A percentile compares a stretch with the other conserved stretches of the same genome.
Evolutionary conservation across 2,888 invertebrate genomes (phyloP).

Genomic region (Schizotus pectinicornis): DNA sequence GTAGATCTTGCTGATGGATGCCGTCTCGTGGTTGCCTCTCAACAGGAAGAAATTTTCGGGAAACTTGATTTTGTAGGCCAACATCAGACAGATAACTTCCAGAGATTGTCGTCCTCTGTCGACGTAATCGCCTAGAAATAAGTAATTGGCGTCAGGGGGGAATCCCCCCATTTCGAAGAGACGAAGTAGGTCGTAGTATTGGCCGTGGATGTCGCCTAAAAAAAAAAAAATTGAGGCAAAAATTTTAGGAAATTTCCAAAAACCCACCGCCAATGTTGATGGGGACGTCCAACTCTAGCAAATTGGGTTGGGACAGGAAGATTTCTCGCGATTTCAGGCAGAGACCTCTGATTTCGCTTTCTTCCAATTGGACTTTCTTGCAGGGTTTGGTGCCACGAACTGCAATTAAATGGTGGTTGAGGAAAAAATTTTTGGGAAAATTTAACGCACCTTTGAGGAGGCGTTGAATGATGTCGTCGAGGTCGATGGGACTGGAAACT

Average conservation of each 20-base stretch:
- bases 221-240: slow-evolving; percentile 40
- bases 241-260: too few relatives aligned
- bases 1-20: slow-evolving; percentile 97
- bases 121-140: slow-evolving; percentile 98
- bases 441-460: too few relatives aligned
- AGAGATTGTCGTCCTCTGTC: slow-evolving; percentile 98
- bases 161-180: slow-evolving; percentile 99
- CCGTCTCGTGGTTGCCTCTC: slow-evolving; percentile 97
- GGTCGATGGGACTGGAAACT: too few relatives aligned
- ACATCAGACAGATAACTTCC: slow-evolving; percentile 95
- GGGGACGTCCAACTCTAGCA: slow-evolving; percentile 97
- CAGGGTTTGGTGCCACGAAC: slow-evolving; percentile 91
- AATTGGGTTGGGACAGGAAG: slow-evolving; percentile 97
- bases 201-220: slow-evolving; percentile 97
- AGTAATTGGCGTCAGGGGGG: slow-evolving; percentile 98
- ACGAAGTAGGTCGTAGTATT: slow-evolving; percentile 97
- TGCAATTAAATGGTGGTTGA: slow-evolving; percentile 14
- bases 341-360: slow-evolving; percentile 96
- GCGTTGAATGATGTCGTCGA: too few relatives aligned
- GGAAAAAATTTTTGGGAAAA: too few relatives aligned
- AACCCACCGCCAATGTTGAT: slow-evolving; percentile 96
- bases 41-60: slow-evolving; percentile 98
- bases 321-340: slow-evolving; percentile 99
- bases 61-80: slow-evolving; percentile 99
- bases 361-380: slow-evolving; percentile 98